Percentiles rank a stretch among this genome's conserved stretches.
These are phyloP conservation scores for Falco peregrinus DNA, from an alignment of 2,797 vertebrate species.

Conservation along the genomic window DNA sequence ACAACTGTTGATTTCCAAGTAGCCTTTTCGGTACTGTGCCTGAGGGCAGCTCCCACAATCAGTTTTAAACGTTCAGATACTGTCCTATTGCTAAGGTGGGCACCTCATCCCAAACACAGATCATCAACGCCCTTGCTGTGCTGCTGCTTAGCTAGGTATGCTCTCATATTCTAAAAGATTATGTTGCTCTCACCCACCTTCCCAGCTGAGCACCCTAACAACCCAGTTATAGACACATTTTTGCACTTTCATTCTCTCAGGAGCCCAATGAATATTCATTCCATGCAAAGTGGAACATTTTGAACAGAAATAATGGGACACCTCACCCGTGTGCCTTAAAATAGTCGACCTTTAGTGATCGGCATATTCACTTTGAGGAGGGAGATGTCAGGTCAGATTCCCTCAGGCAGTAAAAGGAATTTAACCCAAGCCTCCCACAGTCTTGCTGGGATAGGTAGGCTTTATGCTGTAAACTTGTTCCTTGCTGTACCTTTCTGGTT, in stretches of 20 bases:
- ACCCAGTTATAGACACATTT: not conserved
- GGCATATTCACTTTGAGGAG: not conserved
- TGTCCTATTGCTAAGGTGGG: not conserved
- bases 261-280: constrained; percentile 53
- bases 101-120: not conserved
- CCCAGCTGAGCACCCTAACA: not conserved
- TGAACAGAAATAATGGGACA: constrained; percentile 20
- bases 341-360: not conserved
- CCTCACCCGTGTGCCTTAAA: constrained; percentile 36
- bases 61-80: not conserved
- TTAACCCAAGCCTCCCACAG: not conserved
- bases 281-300: constrained; percentile 24
- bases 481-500: not conserved
- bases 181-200: not conserved
- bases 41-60: not conserved
- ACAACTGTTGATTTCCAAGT: not conserved
- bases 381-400: not conserved
- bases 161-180: not conserved
- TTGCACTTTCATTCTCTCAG: not conserved
- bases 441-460: not conserved
- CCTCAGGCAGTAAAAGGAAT: not conserved
- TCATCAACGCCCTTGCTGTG: not conserved
- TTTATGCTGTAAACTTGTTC: not conserved
- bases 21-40: not conserved
- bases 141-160: not conserved